Conservation (phyloP, 2,888 invertebrate species). For the Drosophila longiperda region DNA sequence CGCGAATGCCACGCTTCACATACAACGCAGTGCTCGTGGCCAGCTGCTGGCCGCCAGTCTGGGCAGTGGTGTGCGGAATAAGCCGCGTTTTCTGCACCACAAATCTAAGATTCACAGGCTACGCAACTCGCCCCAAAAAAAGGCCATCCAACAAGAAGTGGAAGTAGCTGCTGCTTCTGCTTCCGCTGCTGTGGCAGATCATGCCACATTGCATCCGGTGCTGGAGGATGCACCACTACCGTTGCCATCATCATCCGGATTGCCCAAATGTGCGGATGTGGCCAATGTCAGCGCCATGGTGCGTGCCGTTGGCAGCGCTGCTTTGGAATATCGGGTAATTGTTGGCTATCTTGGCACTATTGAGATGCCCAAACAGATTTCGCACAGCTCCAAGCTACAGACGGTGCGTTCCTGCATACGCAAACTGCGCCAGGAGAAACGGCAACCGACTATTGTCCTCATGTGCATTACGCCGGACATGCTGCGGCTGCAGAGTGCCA, state of each 20-base stretch:
- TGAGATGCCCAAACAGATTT: constrained; percentile 95
- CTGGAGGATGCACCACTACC: constrained; percentile 80
- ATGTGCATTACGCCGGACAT: constrained; percentile 93
- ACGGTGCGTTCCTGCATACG: constrained; percentile 95
- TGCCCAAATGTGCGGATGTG: constrained; percentile 81
- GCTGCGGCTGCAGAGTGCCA: constrained; percentile 91
- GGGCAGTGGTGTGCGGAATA: constrained; percentile 69
- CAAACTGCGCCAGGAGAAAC: constrained; percentile 94
- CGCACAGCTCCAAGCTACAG: constrained; percentile 90
- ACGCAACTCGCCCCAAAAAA: constrained; percentile 87
- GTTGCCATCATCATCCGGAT: constrained; percentile 4
- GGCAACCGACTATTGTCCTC: constrained; percentile 93
- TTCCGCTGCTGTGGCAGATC: constrained; percentile 36
- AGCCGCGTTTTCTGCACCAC: constrained; percentile 85
- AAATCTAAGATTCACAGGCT: constrained; percentile 86
- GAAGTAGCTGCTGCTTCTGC: constrained; percentile 13
- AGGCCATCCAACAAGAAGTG: constrained; percentile 50
- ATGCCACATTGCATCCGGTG: constrained; percentile 74
- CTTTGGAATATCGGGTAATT: constrained; percentile 92
- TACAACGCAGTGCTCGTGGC: constrained; percentile 56
- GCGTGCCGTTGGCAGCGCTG: constrained; percentile 81
- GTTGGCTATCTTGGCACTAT: constrained; percentile 98
- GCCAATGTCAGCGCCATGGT: constrained; percentile 85
- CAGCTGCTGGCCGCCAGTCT: constrained; percentile 63
- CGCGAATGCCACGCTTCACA: constrained; percentile 80